phyloP scores from a whole-genome alignment of 2,797 vertebrate species.

The Cossypha niveicapilla region DNA sequence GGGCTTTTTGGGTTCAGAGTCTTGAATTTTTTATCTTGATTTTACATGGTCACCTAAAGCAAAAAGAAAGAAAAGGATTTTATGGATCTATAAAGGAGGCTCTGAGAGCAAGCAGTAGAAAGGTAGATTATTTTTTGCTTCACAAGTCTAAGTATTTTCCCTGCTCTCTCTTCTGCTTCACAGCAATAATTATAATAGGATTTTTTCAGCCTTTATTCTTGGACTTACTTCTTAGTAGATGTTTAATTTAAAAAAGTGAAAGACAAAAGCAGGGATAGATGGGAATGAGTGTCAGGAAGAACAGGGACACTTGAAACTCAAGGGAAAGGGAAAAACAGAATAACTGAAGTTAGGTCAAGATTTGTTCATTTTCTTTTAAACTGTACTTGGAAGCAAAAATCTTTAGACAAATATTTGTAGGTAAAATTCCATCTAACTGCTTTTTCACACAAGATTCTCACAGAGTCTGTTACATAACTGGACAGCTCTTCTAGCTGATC shows the following conservation, averaged over 20 bases:
- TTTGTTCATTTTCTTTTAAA: not conserved
- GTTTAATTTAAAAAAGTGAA: not conserved
- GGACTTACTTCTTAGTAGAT: not conserved
- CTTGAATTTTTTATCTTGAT: not conserved
- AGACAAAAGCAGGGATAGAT: not conserved
- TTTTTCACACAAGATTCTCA: not conserved
- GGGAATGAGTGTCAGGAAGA: not conserved
- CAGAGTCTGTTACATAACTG: not conserved
- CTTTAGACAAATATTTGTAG: not conserved
- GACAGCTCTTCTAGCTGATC: not conserved
- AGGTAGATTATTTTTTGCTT: not conserved
- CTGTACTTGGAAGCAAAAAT: not conserved
- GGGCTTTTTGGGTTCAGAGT: fast-evolving
- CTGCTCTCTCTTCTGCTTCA: not conserved
- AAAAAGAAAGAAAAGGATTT: not conserved
- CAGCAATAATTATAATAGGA: not conserved
- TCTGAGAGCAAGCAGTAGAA: not conserved
- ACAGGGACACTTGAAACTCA: not conserved
- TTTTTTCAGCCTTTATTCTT: not conserved
- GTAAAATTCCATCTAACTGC: not conserved
- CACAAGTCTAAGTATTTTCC: not conserved
- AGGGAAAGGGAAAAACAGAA: not conserved
- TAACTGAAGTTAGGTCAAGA: not conserved
- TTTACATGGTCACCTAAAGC: not conserved
- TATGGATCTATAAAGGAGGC: not conserved